A percentile compares a stretch with the other conserved stretches of the same genome.
phyloP scores from a whole-genome alignment of 2,113 vertebrate species.

The Ochotona curzoniae region DNA sequence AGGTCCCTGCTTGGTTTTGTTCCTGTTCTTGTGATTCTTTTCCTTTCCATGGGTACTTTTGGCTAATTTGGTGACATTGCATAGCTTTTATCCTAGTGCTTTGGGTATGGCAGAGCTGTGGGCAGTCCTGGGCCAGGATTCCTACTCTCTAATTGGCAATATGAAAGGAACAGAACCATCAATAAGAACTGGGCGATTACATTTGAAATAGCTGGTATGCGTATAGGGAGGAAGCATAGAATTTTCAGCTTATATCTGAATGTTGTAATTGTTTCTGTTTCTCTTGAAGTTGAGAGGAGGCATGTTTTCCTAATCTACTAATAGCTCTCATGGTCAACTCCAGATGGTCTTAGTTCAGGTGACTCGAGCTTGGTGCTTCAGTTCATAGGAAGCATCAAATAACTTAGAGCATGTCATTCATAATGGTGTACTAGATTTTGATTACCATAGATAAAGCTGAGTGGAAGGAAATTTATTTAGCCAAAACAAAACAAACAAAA shows the following conservation, averaged over 20 bases:
- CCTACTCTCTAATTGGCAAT: neutral
- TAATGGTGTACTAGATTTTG: neutral
- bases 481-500: neutral
- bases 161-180: neutral
- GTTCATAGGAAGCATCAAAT: slow-evolving; percentile 12
- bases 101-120: neutral
- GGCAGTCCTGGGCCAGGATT: neutral
- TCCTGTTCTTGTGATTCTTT: slow-evolving; percentile 3
- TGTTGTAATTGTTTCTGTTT: neutral
- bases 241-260: neutral
- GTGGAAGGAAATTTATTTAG: slow-evolving; percentile 32
- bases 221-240: neutral
- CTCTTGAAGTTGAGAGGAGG: neutral
- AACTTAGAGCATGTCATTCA: neutral
- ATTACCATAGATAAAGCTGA: neutral
- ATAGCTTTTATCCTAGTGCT: neutral
- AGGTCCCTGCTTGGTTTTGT: neutral
- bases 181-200: neutral
- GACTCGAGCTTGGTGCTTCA: neutral
- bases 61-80: neutral
- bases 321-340: neutral
- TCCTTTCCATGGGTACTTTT: neutral
- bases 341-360: neutral
- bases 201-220: neutral
- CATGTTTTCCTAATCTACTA: neutral